Evolutionary conservation across 2,797 vertebrate genomes (phyloP).

Genomic region (Orestias chungarensis): DNA sequence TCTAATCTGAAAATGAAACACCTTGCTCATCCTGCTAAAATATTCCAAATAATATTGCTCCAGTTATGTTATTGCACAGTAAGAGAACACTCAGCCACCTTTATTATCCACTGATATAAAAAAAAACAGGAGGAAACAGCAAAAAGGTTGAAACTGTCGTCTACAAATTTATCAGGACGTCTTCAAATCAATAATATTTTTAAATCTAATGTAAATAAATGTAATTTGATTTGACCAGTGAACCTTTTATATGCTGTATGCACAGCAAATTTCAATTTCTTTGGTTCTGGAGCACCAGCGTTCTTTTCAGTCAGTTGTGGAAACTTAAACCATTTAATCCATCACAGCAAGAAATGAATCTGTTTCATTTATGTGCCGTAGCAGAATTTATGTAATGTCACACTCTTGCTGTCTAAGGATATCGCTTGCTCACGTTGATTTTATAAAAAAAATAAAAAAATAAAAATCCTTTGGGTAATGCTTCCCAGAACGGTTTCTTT

Average conservation of each 20-base stretch:
- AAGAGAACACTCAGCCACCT: not conserved
- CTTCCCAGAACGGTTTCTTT: not conserved
- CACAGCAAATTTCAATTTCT: too few species aligned
- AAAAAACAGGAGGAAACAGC: not conserved
- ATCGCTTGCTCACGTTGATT: constrained; percentile 6
- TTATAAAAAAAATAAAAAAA: too few species aligned
- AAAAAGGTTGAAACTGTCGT: not conserved
- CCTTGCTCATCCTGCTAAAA: constrained; percentile 71
- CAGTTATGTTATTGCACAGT: constrained; percentile 15
- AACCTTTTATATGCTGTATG: not conserved
- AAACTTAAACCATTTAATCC: constrained; percentile 13
- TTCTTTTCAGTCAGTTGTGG: constrained; percentile 19
- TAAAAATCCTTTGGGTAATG: not conserved
- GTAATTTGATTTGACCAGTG: not conserved
- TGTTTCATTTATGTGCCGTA: constrained; percentile 5
- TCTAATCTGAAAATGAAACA: constrained; percentile 77
- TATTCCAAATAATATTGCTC: constrained; percentile 64
- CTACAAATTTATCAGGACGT: not conserved
- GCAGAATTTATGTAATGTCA: constrained; percentile 13
- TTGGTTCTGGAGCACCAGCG: constrained; percentile 8
- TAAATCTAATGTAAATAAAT: not conserved
- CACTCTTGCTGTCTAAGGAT: not conserved
- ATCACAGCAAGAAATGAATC: constrained; percentile 31
- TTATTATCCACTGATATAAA: constrained; percentile 20
- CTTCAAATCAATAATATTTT: not conserved